These are phyloP conservation scores for Camelus dromedarius DNA, from an alignment of 2,113 vertebrate genomes.

Conservation along the genomic window DNA sequence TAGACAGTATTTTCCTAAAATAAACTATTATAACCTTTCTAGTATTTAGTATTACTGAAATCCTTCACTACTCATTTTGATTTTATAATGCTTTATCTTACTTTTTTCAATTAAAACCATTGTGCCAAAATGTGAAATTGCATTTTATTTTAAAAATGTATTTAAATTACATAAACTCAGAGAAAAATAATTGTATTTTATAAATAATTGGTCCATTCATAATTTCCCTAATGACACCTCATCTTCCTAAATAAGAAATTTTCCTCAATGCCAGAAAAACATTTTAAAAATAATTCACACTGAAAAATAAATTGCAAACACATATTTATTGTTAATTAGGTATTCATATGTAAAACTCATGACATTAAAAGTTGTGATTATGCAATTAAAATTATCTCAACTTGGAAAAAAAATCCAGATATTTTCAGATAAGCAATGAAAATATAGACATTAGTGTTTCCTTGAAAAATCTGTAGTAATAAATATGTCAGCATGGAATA, in stretches of 20 bases:
- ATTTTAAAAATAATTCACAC: background rate
- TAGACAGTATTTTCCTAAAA: background rate
- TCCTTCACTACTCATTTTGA: background rate
- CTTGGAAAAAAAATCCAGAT: background rate
- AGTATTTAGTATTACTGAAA: background rate
- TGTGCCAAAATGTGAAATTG: background rate
- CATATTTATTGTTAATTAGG: background rate
- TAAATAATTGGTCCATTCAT: background rate
- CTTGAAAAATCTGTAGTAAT: background rate
- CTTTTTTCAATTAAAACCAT: background rate
- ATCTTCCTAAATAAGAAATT: background rate
- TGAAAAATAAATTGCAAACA: background rate
- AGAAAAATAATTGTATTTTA: background rate
- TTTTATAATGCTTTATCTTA: background rate
- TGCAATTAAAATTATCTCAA: background rate
- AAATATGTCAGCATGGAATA: background rate
- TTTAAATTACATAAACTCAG: background rate
- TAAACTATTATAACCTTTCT: background rate
- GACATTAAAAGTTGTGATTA: background rate
- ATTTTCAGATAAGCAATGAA: background rate
- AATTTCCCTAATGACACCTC: background rate
- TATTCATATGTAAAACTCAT: background rate
- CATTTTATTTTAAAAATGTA: background rate
- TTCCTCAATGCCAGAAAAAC: background rate
- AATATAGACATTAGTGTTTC: background rate